Evolutionary conservation across 2,113 vertebrate species (phyloP).

Genomic region (Pardalotus punctatus): DNA sequence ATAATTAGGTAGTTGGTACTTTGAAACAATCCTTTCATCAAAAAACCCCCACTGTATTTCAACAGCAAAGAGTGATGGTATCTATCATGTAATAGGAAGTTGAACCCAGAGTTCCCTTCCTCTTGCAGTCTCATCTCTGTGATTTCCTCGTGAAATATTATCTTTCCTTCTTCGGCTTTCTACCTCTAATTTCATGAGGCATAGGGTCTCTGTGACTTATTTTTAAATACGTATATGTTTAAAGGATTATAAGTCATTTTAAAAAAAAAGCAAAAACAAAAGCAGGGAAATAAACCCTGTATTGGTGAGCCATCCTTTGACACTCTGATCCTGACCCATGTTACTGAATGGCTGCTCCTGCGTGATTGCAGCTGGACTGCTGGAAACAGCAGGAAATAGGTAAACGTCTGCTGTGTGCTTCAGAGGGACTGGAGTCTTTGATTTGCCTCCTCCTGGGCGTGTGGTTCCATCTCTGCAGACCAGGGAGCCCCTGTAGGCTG

Average conservation of each 20-base stretch:
- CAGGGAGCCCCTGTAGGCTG: background rate
- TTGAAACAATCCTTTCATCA: background rate
- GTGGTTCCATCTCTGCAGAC: background rate
- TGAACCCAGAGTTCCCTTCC: background rate
- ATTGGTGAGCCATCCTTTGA: background rate
- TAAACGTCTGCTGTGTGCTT: background rate
- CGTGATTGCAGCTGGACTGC: background rate
- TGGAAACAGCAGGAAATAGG: fast-evolving
- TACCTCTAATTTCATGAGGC: background rate
- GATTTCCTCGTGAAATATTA: fast-evolving
- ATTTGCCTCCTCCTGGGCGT: background rate
- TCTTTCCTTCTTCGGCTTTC: background rate
- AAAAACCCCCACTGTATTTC: fast-evolving
- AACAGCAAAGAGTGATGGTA: background rate
- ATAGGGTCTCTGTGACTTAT: background rate
- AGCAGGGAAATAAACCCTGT: background rate
- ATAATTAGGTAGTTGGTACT: background rate
- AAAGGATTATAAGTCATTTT: background rate
- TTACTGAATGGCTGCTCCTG: background rate
- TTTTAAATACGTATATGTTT: background rate
- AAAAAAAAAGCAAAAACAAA: no score
- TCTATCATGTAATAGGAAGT: background rate
- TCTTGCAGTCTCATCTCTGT: background rate
- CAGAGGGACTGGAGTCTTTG: background rate
- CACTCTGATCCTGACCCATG: background rate